Percentiles rank a stretch among this genome's conserved stretches.
Evolutionary conservation across 2,888 invertebrate species (phyloP).

Genomic region (Muschampia plurimacula): DNA sequence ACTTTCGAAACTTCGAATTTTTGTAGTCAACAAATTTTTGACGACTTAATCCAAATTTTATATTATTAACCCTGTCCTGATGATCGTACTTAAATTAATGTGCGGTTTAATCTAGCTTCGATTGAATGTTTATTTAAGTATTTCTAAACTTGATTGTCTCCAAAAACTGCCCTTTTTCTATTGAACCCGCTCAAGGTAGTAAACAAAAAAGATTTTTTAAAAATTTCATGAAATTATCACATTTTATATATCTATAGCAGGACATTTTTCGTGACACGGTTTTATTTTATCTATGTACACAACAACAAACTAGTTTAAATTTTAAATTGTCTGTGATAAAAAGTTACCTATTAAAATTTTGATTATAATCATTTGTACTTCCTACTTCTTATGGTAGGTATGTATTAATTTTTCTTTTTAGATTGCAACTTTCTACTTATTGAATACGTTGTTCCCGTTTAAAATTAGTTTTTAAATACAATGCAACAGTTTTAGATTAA

Average conservation of each 20-base stretch:
- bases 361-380: slow-evolving; percentile 8
- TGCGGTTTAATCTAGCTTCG: neutral
- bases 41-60: neutral
- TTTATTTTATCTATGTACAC: slow-evolving; percentile 13
- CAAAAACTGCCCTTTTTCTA: neutral
- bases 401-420: neutral
- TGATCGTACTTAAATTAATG: neutral
- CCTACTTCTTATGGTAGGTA: slow-evolving; percentile 3
- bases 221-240: neutral
- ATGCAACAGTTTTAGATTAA: neutral
- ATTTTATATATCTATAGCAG: neutral
- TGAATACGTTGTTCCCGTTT: neutral
- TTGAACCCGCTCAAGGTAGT: slow-evolving; percentile 11
- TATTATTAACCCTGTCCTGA: neutral
- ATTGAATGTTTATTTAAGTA: too few relatives aligned
- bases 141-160: neutral
- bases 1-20: slow-evolving; percentile 21
- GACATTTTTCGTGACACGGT: slow-evolving; percentile 14
- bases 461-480: neutral
- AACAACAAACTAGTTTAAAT: slow-evolving; percentile 31
- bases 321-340: slow-evolving; percentile 66
- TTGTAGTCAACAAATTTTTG: slow-evolving; percentile 2
- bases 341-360: slow-evolving; percentile 57
- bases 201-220: neutral
- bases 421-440: neutral